A percentile compares a stretch with the other conserved stretches of the same genome.
These are phyloP conservation scores for Sialia sialis DNA, from an alignment of 2,113 vertebrate species.

Conservation along the genomic window DNA sequence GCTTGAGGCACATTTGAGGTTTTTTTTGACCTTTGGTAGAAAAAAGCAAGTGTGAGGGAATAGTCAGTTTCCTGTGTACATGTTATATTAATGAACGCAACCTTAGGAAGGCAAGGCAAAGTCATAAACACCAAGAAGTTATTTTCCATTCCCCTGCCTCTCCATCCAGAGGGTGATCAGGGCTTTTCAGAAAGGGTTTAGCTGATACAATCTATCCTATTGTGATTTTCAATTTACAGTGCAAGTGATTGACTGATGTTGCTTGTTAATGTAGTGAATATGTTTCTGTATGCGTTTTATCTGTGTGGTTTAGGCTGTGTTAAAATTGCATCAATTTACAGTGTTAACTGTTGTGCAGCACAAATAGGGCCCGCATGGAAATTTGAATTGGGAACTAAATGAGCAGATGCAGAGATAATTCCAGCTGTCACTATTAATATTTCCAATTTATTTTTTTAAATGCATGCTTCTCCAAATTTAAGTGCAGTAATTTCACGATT, in stretches of 20 bases:
- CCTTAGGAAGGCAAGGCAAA: neutral
- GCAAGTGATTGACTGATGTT: neutral
- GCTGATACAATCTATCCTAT: neutral
- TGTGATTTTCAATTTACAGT: neutral
- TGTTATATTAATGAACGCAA: neutral
- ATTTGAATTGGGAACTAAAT: slow-evolving; percentile 14
- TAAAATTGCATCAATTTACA: neutral
- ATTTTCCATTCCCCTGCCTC: neutral
- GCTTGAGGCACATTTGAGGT: neutral
- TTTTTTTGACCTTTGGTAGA: neutral
- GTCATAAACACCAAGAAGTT: neutral
- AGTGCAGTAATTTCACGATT: too few species aligned
- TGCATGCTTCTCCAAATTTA: neutral
- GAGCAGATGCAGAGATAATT: slow-evolving; percentile 22
- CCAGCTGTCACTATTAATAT: neutral
- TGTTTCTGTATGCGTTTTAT: neutral
- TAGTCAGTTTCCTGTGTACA: neutral
- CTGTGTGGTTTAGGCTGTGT: neutral
- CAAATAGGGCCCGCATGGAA: neutral
- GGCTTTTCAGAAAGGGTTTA: neutral
- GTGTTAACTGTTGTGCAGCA: neutral
- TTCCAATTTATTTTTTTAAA: neutral
- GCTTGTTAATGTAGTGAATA: neutral
- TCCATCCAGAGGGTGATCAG: neutral
- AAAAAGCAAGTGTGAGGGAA: neutral